Base-by-base conservation (phyloP, 35 echinoderm and acorn worm genomes). In the Hemicentrotus pulcherrimus region DNA sequence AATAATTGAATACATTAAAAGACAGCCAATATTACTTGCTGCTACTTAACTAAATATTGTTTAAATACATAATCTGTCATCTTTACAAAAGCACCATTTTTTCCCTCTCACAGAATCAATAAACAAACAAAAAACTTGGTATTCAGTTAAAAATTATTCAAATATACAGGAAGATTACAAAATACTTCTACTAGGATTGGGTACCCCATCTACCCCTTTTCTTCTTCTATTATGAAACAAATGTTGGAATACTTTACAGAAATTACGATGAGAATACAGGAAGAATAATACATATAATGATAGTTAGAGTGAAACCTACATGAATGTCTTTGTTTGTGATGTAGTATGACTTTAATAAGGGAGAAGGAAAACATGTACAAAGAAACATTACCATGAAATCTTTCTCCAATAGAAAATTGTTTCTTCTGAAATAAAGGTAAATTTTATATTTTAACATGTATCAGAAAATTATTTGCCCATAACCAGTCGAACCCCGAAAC, bases 61-160 rank as follows among this genome's bases (percentile, higher is more conserved):
- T 78, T 78, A 78, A 78, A 78, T 78, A 78, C 65, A 78, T 78
- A 78, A 78, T 78, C 65, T 78, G 19, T 78, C 65, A 78, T 78
- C 65, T 78, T 78, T 78, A 78, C 65, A 78, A 78, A 55, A 78
- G 65, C 65, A 78, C 65, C 65, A 78, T 78, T 78, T 78, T 71
- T 59, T 59, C 52, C n/a, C 65, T 78, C 28, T 78, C 65, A 78
- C 65, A 78, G 65, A 78, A 78, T 78, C 22, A 28, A 55, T 55
- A 55, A 28, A 78, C 65, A 78, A 78, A 78, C n/a, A 78, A 22
- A 78, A 28, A 78, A 22, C 5, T 78, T n/a, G 28, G 65, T 78
- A 78, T 78, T 28, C 19, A n/a, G 28, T 28, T 78, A n/a, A 22
- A 78, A 78, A 78, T 78, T n/a, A 78, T 78, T 78, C 22, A n/a